These are phyloP conservation scores for Brevimyrus niger DNA, from an alignment of 2,113 vertebrate genomes.

Conservation along the genomic window DNA sequence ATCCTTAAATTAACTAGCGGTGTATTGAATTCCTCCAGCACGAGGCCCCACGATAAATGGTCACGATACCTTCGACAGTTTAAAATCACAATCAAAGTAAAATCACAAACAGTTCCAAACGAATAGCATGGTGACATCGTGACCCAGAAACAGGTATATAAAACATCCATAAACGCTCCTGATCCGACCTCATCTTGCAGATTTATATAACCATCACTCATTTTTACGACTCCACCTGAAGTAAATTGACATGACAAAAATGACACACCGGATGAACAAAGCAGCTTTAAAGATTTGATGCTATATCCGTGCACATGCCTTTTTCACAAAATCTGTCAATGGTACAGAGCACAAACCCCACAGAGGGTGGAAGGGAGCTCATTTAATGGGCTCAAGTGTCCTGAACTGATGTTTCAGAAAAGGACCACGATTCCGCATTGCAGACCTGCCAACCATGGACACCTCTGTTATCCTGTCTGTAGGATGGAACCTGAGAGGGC, in stretches of 20 bases:
- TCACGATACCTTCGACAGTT: not conserved
- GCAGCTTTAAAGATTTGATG: not conserved
- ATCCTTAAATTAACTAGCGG: not conserved
- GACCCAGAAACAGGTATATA: not conserved
- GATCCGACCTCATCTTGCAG: not conserved
- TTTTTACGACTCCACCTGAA: not conserved
- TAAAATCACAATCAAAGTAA: not conserved
- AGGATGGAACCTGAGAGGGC: not conserved
- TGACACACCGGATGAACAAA: not conserved
- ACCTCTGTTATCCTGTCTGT: not conserved
- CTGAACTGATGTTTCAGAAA: not conserved
- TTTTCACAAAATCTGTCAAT: not conserved
- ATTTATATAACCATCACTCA: not conserved
- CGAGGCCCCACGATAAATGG: not conserved
- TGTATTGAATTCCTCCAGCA: not conserved
- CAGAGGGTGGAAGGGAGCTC: not conserved
- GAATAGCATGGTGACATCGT: not conserved
- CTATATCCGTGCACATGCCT: not conserved
- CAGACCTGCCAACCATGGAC: not conserved
- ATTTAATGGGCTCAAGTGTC: not conserved
- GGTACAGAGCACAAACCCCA: not conserved
- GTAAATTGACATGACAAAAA: not conserved
- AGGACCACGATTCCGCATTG: not conserved
- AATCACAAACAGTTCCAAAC: not conserved
- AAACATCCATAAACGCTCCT: not conserved